Percentiles rank a stretch among this genome's conserved stretches.
phyloP scores from a whole-genome alignment of 2,888 invertebrate species.

The Dryococelus australis region DNA sequence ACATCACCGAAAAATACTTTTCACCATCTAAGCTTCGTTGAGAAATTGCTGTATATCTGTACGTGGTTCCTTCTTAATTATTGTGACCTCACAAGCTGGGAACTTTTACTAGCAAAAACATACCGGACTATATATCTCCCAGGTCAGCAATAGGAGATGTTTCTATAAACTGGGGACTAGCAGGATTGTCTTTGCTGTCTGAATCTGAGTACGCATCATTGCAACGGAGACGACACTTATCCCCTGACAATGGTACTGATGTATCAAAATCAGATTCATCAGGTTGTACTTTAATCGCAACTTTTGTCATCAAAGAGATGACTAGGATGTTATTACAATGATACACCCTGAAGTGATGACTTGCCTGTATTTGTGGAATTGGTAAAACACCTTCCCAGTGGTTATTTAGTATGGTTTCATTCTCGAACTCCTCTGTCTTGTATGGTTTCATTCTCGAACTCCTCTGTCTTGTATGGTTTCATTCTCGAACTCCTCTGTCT shows the following conservation, averaged over 20 bases:
- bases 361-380: neutral
- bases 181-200: neutral
- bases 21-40: neutral
- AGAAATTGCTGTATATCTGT: slow-evolving; percentile 4
- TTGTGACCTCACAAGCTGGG: neutral
- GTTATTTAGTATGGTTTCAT: neutral
- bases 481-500: too few relatives aligned
- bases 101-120: slow-evolving; percentile 20
- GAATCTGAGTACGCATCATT: neutral
- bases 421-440: too few relatives aligned
- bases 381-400: neutral
- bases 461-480: too few relatives aligned
- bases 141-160: neutral
- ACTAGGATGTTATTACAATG: neutral
- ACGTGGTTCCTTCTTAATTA: neutral
- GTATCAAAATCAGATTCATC: too few relatives aligned
- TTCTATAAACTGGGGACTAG: neutral
- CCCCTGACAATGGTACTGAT: too few relatives aligned
- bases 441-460: too few relatives aligned
- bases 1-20: slow-evolving; percentile 6
- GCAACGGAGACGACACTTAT: neutral
- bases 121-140: neutral
- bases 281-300: too few relatives aligned
- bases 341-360: neutral
- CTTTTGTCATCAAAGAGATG: too few relatives aligned